phyloP scores from a whole-genome alignment of 1,140 invertebrate species.

The Lordiphosa clarofinis region DNA sequence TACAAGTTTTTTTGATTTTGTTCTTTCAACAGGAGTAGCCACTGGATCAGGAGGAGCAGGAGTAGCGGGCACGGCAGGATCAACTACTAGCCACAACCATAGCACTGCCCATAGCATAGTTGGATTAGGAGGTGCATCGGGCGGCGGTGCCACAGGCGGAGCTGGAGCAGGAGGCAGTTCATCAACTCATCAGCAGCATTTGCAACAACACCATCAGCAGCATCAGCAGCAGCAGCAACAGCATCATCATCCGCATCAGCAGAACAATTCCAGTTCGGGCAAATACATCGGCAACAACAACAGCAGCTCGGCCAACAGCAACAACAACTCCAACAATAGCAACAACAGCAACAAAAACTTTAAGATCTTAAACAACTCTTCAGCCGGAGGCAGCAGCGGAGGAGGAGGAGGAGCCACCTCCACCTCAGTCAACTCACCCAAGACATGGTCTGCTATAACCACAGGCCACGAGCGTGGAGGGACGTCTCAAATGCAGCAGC shows the following conservation, averaged over 20 bases:
- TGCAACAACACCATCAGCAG: constrained; percentile 30
- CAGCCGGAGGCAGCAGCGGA: constrained; percentile 18
- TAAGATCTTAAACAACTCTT: constrained; percentile 72
- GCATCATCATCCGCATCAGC: constrained; percentile 10
- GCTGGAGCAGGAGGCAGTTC: constrained; percentile 26
- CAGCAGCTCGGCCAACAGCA: constrained; percentile 12
- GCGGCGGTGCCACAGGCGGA: constrained; percentile 13
- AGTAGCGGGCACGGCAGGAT: constrained; percentile 29
- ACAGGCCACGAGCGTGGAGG: constrained; percentile 71
- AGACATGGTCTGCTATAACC: constrained; percentile 79
- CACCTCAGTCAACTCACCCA: constrained; percentile 57
- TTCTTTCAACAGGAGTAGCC: constrained; percentile 28
- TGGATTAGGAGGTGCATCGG: constrained; percentile 20
- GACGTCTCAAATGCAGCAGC: constrained; percentile 24
- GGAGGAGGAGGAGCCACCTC: constrained; percentile 19
- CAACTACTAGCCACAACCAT: constrained; percentile 47
- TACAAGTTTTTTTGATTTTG: neutral
- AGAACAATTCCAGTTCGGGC: constrained; percentile 8
- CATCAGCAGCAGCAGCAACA: constrained; percentile 27
- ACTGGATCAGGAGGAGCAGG: constrained; percentile 23
- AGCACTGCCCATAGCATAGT: constrained; percentile 46
- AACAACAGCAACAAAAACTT: constrained; percentile 56
- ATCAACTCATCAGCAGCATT: constrained; percentile 30
- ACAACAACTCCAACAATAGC: constrained; percentile 19
- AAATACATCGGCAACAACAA: constrained; percentile 30